Base-by-base conservation (phyloP, 2,888 invertebrate genomes). In the Myopa tessellatipennis region DNA sequence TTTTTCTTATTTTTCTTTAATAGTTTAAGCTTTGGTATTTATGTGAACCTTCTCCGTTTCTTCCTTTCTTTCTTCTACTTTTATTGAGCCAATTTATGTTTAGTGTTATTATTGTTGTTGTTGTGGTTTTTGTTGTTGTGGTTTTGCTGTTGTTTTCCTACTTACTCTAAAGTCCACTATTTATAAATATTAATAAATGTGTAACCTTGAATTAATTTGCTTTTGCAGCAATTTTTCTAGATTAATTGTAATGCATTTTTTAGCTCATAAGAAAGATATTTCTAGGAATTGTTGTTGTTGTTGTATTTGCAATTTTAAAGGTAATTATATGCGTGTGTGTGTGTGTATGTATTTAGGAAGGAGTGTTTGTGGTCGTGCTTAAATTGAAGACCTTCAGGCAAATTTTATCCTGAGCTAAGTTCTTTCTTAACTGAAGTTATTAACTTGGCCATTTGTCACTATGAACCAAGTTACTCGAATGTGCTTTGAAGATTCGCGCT, bases 141-240 rank as follows among this genome's bases (percentile, higher is more conserved):
- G n/a, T n/a, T n/a, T n/a, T n/a, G n/a, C n/a, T n/a, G n/a, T n/a
- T 18, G 12, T 18, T 18, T 58, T 58, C 58, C 58, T 6, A 12
- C 14, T 16, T 18, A 18, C 7, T n/a, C 14, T 10, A n/a, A 12
- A 12, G 4, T 45, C 45, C 45, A 6, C 1, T 67, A 50, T 77
- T 79, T 79, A 84, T 85, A 85, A 86, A 86, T 86, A 86, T 86
- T 86, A 86, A 86, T 86, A 86, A 85, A 85, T 83, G 83, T 10
- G 3, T 83, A 83, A 82, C 82, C 81, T 83, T 79, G 84, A 84
- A 84, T 85, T 86, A 86, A 86, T 85, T 85, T 82, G n/a, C 83
- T 81, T 26, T 76, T 82, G 82, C 82, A 16, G 58, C 58, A 26
- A 16, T 58, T 18, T 58, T 61, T 34, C 34, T 26, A 61, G 61